These are phyloP conservation scores for Pilophorus perplexus DNA, from an alignment of 2,888 invertebrate species.

Conservation along the genomic window DNA sequence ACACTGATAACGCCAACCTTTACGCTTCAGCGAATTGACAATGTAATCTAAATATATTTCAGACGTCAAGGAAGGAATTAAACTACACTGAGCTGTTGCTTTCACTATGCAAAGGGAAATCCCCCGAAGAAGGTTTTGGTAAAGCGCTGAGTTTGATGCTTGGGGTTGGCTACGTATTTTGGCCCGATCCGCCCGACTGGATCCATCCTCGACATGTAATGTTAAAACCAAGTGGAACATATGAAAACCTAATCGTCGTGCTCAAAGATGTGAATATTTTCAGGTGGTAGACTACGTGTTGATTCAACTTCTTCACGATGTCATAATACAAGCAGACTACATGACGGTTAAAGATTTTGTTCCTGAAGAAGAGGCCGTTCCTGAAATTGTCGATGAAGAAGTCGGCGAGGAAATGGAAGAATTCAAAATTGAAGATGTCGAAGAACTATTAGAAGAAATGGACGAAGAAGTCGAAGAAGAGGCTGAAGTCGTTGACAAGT, in stretches of 20 bases:
- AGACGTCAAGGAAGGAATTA: constrained; percentile 30
- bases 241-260: background rate
- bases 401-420: background rate
- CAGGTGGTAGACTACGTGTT: constrained; percentile 33
- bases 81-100: constrained; percentile 30
- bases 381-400: constrained; percentile 9
- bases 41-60: background rate
- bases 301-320: constrained; percentile 25
- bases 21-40: too few species aligned
- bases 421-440: background rate
- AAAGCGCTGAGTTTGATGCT: constrained; percentile 22
- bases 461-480: constrained; percentile 18
- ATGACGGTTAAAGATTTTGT: constrained; percentile 10
- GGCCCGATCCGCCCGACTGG: constrained; percentile 29
- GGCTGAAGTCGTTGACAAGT: constrained; percentile 7
- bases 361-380: background rate
- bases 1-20: too few species aligned
- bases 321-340: constrained; percentile 18
- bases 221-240: too few species aligned
- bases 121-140: constrained; percentile 26
- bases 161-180: constrained; percentile 28
- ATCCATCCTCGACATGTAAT: constrained; percentile 29
- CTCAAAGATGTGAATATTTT: background rate
- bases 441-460: background rate
- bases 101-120: constrained; percentile 20